Evolutionary conservation across 2,113 vertebrate species (phyloP).

Genomic region (Lepidothrix coronata): DNA sequence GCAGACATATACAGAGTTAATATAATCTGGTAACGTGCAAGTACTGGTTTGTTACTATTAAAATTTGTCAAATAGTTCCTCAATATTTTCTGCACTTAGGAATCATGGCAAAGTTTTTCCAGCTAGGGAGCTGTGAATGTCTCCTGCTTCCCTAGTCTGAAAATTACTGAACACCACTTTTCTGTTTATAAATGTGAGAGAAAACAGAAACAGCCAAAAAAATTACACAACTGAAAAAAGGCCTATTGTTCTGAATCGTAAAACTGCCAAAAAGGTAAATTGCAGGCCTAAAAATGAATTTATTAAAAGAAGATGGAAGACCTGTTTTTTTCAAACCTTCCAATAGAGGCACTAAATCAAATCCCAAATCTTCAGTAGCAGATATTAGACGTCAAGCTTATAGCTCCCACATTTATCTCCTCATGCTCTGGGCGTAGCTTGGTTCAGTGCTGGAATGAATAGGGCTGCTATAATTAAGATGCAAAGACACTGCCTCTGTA

Average conservation of each 20-base stretch:
- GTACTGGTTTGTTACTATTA: not conserved
- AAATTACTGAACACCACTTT: constrained; percentile 39
- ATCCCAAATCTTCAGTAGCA: constrained; percentile 67
- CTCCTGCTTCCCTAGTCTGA: constrained; percentile 10
- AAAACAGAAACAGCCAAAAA: constrained; percentile 55
- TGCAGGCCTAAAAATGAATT: constrained; percentile 62
- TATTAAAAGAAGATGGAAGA: constrained; percentile 78
- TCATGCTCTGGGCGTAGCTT: not conserved
- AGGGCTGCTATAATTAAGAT: constrained; percentile 56
- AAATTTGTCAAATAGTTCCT: not conserved
- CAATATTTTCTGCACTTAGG: not conserved
- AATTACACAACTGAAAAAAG: constrained; percentile 41
- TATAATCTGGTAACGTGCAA: not conserved
- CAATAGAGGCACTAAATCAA: constrained; percentile 75
- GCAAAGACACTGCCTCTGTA: not conserved
- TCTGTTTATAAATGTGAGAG: constrained; percentile 55
- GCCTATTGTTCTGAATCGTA: constrained; percentile 68
- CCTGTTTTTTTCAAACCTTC: constrained; percentile 64
- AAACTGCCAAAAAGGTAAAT: constrained; percentile 74
- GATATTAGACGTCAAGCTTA: constrained; percentile 69
- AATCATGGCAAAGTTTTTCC: not conserved
- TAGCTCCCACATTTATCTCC: constrained; percentile 69
- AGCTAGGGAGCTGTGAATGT: not conserved
- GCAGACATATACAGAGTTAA: not conserved
- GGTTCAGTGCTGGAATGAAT: not conserved